Evolutionary conservation across 2,888 invertebrate genomes (phyloP), one percentile per base, ranked within the genome.

Genomic region (Gerris lacustris): DNA sequence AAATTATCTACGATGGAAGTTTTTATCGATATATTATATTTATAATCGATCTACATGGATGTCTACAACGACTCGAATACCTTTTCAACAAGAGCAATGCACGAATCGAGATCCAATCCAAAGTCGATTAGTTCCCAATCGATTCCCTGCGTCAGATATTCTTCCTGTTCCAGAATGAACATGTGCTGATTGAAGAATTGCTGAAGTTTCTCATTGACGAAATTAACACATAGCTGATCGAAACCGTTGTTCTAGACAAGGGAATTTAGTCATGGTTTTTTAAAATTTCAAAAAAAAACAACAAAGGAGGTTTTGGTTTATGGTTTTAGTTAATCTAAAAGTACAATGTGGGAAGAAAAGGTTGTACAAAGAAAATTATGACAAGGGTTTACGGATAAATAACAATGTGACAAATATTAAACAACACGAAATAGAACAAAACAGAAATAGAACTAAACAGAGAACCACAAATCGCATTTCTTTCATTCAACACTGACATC

Each of bases 181-280:
- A 98, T 98, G 89, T 96, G 91, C 83, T 98, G 97, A 86, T 98
- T 97, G 89, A 98, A 98, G 87, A 97, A 98, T 85, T 98, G 97
- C 86, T 98, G 97, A 78, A 98, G 88, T 86, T 96, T 95, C 84
- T 98, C 97, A 83, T 97, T 98, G 83, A 96, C 96, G 86, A 96
- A 98, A 88, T 98, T 98, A 89, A 97, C 97, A 87, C 97, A 97
- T 84, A 98, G 88, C 88, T 98, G 97, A 84, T 98, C 97, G 86
- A 97, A 97, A 83, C 96, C 95, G 86, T 97, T 97, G 87, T 85
- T 95, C 96, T 96, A 70, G 31, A 68, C 43, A 17, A 6, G 44
- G 44, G 45, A 31, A 31, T 31, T 31, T 31, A 31, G 31, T 31
- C 31, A 62, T 44, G 6, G 68, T 15, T 6, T 31, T 31, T 11